A percentile compares a stretch with the other conserved stretches of the same genome.
These are phyloP conservation scores for Psylliodes chrysocephalus DNA, from an alignment of 2,888 invertebrate genomes.

Conservation along the genomic window DNA sequence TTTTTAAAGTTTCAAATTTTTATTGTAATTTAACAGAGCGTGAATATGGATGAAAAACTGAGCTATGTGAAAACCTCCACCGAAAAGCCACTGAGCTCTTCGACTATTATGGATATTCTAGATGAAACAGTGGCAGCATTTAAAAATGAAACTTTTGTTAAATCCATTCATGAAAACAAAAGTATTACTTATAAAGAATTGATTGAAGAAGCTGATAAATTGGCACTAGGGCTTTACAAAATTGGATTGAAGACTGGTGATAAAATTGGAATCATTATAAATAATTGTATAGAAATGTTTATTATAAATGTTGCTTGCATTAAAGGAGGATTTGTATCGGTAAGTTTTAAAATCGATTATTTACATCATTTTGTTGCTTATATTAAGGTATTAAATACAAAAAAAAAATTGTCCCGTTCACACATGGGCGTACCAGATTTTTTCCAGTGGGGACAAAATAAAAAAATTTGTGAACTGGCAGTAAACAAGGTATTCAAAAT, in stretches of 20 bases:
- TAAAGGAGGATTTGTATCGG: conserved; percentile 77
- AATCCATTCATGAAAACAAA: conserved; percentile 67
- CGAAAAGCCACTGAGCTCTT: neutral
- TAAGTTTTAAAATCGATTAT: too few species aligned
- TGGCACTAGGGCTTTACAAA: conserved; percentile 76
- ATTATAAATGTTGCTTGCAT: conserved; percentile 76
- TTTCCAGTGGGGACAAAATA: too few species aligned
- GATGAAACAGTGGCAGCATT: neutral
- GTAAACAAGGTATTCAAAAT: too few species aligned
- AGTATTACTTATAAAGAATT: conserved; percentile 67
- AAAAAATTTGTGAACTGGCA: too few species aligned
- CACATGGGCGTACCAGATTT: too few species aligned
- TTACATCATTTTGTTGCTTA: too few species aligned
- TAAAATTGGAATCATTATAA: conserved; percentile 81
- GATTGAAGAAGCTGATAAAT: conserved; percentile 68
- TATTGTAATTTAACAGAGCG: too few species aligned
- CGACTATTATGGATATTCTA: neutral
- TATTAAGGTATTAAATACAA: too few species aligned
- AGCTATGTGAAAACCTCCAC: neutral
- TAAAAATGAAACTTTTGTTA: conserved; percentile 37
- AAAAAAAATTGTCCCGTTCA: too few species aligned
- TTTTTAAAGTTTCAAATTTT: too few species aligned
- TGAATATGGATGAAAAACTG: neutral
- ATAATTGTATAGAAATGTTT: conserved; percentile 82
- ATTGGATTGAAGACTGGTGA: conserved; percentile 79